Evolutionary conservation across 2,888 invertebrate species (phyloP), one percentile per base, ranked within the genome.

Genomic region (Eledona agricola): DNA sequence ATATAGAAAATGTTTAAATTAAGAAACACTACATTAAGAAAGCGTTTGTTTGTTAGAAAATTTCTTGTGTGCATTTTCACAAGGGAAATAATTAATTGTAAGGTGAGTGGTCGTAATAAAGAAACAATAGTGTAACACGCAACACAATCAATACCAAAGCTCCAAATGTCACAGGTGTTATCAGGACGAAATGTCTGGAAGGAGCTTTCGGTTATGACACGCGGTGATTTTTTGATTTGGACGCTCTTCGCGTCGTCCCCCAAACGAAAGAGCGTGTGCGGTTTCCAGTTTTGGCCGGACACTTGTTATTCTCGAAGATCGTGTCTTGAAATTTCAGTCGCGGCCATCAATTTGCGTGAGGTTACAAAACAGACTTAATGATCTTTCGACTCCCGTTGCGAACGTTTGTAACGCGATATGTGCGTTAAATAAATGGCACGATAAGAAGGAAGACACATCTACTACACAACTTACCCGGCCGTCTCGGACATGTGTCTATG

Each of bases 401-500:
- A 40, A 16, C 20, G 26, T 16, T 10, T 4, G 40, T 28, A 40
- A 40, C 17, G 17, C 9, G 40, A 40, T 20, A 20, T 12, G 20
- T 34, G 17, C 12, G 35, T 12, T 12, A 22, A 37, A 37, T 37
- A 23, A 37, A 35, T 20, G 26, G 9, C 5, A 6, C 9, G 23
- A 26, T 26, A 26, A 26, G 26, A 29, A 15, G 9, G n/a, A n/a
- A n/a, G n/a, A n/a, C n/a, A 37, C 12, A 40, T n/a, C 9, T 16
- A 40, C n/a, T n/a, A n/a, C n/a, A n/a, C 9, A 40, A 25, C 70
- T 60, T 69, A 74, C 73, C 73, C 72, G 68, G 54, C 63, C 64
- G 63, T 66, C 59, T 67, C 65, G 71, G 67, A 73, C 74, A 74
- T 74, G 72, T 72, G 74, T 73, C 67, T 72, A 74, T 65, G 72